phyloP scores from a whole-genome alignment of 2,888 invertebrate genomes.

The Troilus luridus region DNA sequence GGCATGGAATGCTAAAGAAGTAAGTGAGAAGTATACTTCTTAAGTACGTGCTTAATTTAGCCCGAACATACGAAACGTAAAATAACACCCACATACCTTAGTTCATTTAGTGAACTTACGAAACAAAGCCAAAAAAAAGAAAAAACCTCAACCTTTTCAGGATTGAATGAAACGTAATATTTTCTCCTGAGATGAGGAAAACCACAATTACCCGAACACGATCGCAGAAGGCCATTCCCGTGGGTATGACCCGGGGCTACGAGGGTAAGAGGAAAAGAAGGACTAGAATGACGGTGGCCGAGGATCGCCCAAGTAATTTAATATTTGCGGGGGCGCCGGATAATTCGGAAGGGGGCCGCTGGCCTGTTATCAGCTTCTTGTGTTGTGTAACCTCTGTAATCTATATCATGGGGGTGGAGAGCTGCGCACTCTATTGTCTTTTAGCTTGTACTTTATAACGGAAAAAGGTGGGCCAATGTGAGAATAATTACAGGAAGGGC shows the following conservation, averaged over 20 bases:
- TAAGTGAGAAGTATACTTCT: too few relatives aligned
- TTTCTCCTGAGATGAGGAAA: not conserved
- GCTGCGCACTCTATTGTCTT: not conserved
- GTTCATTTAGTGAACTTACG: too few relatives aligned
- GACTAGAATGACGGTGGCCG: not conserved
- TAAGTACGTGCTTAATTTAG: too few relatives aligned
- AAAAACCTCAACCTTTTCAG: not conserved
- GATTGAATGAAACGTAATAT: not conserved
- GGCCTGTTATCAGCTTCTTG: not conserved
- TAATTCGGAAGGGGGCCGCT: not conserved
- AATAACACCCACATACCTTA: too few relatives aligned
- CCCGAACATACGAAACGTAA: too few relatives aligned
- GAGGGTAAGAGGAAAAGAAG: not conserved
- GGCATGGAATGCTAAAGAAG: too few relatives aligned
- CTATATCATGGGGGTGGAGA: not conserved
- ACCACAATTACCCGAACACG: not conserved
- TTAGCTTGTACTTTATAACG: not conserved
- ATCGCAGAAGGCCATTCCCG: not conserved
- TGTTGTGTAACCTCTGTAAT: conserved; percentile 57
- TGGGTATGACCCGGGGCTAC: not conserved
- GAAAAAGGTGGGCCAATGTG: not conserved
- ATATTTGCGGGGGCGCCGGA: conserved; percentile 42
- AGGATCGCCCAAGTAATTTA: conserved; percentile 30
- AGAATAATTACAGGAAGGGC: not conserved
- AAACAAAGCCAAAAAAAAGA: too few relatives aligned